Evolutionary conservation across 2,113 vertebrate species (phyloP).

Genomic region (Pipra filicauda): DNA sequence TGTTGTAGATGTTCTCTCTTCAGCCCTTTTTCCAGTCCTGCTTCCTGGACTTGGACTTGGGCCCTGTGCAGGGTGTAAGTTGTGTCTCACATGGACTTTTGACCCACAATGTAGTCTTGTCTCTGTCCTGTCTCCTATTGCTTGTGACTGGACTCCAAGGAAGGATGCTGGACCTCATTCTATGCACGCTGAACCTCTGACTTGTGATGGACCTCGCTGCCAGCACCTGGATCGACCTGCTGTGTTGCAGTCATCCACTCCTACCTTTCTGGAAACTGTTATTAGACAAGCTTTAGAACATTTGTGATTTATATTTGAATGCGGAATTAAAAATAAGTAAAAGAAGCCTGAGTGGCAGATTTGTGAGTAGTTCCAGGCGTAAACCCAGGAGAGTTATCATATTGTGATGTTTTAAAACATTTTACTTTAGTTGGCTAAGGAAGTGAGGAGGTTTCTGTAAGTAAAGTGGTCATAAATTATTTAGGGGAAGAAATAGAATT

Average conservation of each 20-base stretch:
- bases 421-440: background rate
- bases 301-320: background rate
- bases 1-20: background rate
- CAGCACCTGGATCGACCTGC: background rate
- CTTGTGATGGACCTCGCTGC: background rate
- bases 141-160: background rate
- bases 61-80: background rate
- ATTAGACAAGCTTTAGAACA: background rate
- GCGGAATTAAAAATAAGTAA: background rate
- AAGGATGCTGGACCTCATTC: background rate
- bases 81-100: background rate
- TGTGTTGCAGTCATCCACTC: background rate
- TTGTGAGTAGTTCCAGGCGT: background rate
- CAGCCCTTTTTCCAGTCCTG: background rate
- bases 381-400: background rate
- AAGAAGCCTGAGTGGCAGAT: background rate
- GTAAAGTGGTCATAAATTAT: background rate
- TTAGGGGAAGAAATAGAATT: background rate
- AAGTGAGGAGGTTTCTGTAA: background rate
- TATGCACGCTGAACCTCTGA: background rate
- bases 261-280: background rate
- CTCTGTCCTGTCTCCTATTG: background rate
- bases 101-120: background rate
- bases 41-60: background rate
- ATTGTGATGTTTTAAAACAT: background rate